A percentile compares a stretch with the other conserved stretches of the same genome.
These are phyloP conservation scores for Triplophysa dalaica DNA, from an alignment of 2,113 vertebrate species.

Conservation along the genomic window DNA sequence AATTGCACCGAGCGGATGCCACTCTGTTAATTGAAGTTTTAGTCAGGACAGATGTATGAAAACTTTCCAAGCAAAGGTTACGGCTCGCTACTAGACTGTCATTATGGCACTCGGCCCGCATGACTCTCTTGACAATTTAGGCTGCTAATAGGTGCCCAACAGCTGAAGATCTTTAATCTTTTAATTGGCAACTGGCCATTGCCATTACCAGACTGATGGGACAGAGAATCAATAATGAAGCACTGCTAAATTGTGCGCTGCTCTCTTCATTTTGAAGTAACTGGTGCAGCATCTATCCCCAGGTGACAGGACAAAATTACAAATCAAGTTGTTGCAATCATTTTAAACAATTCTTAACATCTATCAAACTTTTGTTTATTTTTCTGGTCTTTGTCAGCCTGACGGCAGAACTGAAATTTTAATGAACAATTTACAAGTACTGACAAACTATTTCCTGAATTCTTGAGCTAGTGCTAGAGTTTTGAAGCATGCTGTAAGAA, in stretches of 20 bases:
- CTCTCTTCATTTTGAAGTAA: slow-evolving; percentile 37
- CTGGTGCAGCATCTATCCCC: slow-evolving; percentile 18
- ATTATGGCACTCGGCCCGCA: not conserved
- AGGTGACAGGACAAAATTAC: slow-evolving; percentile 23
- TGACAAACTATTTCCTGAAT: slow-evolving; percentile 42
- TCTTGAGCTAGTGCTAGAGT: no score
- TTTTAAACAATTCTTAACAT: slow-evolving; percentile 57
- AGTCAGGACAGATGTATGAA: slow-evolving; percentile 8
- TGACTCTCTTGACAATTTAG: not conserved
- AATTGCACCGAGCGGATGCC: slow-evolving; percentile 55
- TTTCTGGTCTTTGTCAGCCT: slow-evolving; percentile 40
- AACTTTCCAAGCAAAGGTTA: slow-evolving; percentile 51
- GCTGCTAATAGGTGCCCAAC: slow-evolving; percentile 46
- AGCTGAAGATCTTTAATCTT: slow-evolving; percentile 61
- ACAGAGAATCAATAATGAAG: slow-evolving; percentile 60
- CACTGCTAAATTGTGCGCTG: slow-evolving; percentile 59
- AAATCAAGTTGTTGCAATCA: slow-evolving; percentile 54
- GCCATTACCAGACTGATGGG: slow-evolving; percentile 62
- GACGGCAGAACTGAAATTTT: slow-evolving; percentile 9
- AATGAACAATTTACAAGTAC: slow-evolving; percentile 26
- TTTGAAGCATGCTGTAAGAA: no score
- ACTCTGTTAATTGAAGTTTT: slow-evolving; percentile 44
- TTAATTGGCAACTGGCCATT: slow-evolving; percentile 61
- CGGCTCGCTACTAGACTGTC: slow-evolving; percentile 11
- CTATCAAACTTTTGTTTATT: slow-evolving; percentile 11